Percentiles rank a stretch among this genome's conserved stretches.
Evolutionary conservation across 2,113 vertebrate genomes (phyloP).

Genomic region (Chunga burmeisteri): DNA sequence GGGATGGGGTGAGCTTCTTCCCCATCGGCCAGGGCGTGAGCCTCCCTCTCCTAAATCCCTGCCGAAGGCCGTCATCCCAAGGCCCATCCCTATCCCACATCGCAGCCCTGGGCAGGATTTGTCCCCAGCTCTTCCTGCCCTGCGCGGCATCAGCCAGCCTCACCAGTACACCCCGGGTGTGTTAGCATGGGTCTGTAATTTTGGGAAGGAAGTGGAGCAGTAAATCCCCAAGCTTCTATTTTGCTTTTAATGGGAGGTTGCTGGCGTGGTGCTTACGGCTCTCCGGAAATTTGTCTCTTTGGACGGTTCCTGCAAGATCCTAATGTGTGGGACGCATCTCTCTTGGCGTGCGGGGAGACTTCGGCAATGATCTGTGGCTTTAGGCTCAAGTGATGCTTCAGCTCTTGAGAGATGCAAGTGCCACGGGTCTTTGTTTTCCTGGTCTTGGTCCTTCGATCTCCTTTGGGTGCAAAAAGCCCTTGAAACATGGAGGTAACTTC

Average conservation of each 20-base stretch:
- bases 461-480: background rate
- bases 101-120: background rate
- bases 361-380: background rate
- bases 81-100: rapidly evolving
- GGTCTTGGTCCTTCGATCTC: background rate
- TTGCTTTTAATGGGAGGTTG: background rate
- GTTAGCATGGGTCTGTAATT: background rate
- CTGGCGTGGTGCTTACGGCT: background rate
- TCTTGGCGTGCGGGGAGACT: background rate
- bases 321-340: rapidly evolving
- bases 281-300: background rate
- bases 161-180: background rate
- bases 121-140: background rate
- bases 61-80: rapidly evolving
- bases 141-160: background rate
- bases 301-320: background rate
- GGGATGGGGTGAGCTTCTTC: background rate
- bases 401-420: background rate
- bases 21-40: background rate
- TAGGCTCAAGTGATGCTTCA: background rate
- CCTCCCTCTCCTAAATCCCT: background rate
- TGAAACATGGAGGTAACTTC: background rate
- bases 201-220: background rate
- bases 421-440: background rate
- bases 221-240: background rate